Evolutionary conservation across 2,797 vertebrate genomes (phyloP).

Genomic region (Chiloscyllium punctatum): DNA sequence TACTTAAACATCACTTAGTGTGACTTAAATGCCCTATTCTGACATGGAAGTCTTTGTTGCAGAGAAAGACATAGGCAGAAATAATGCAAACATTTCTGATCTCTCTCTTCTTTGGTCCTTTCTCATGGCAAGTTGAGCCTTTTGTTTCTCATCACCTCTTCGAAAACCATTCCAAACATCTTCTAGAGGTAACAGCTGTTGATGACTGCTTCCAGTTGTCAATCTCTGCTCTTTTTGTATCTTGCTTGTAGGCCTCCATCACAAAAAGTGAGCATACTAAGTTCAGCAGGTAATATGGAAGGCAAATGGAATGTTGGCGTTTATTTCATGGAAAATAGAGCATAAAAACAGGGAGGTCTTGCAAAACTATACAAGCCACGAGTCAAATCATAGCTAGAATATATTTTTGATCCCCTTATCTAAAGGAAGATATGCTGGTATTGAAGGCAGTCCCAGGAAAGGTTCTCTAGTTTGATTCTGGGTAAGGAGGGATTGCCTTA

Average conservation of each 20-base stretch:
- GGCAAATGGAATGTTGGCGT: too few relatives aligned
- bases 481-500: too few relatives aligned
- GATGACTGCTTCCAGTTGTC: not conserved
- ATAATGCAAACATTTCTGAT: not conserved
- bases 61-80: not conserved
- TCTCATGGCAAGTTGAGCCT: not conserved
- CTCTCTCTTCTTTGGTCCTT: not conserved
- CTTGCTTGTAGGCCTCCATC: not conserved
- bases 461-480: too few relatives aligned
- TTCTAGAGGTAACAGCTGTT: not conserved
- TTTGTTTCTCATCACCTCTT: not conserved
- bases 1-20: not conserved
- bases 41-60: not conserved
- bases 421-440: too few relatives aligned
- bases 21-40: not conserved
- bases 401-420: too few relatives aligned
- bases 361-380: too few relatives aligned
- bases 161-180: not conserved
- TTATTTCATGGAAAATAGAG: too few relatives aligned
- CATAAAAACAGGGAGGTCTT: too few relatives aligned
- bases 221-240: not conserved
- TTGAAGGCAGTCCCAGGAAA: too few relatives aligned
- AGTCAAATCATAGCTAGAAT: too few relatives aligned
- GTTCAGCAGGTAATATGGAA: too few relatives aligned
- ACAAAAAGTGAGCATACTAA: too few relatives aligned